Base-by-base conservation (phyloP, 2,113 vertebrate genomes). In the Tyto alba region DNA sequence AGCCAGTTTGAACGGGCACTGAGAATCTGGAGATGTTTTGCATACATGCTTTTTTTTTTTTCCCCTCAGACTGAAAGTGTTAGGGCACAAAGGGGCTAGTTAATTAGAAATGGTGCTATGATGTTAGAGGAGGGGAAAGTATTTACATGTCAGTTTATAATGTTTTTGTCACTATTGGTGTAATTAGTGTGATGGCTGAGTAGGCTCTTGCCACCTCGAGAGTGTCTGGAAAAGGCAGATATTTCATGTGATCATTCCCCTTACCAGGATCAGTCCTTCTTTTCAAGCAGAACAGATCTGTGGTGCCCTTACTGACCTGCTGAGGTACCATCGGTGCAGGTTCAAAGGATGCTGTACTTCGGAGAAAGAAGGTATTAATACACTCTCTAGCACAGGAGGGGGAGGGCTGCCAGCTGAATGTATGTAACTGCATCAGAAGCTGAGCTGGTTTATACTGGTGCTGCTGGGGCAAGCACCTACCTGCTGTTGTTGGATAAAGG, bases 341-440 rank as follows among this genome's bases (percentile, higher is more conserved):
- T 9, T 29, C 25, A 16, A 30, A 83, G 50, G 55, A 67, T 63
- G 43, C 32, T 3, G 2, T 0, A 0, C 41, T 47, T 52, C 14
- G 69, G 50, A 60, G n/a, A 36, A 10, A 3, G 40, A 9, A 29
- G 30, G 38, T 14, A 34, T 23, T 20, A 1, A 5, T 15, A 15
- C 3, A 20, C 43, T 84, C 47, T 25, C 27, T 34, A 41, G 21
- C 41, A 36, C 15, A 27, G 68, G 25, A 34, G 8, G 13, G 27
- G 13, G 19, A 60, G 34, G 12, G 41, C 48, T 21, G 2, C 25
- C 8, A 4, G 21, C 6, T 38, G 13, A 15, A 43, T 10, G 7
- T 7, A 5, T 8, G n/a, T n/a, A 30, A 27, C 68, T 29, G 8
- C 17, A 12, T 32, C 19, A 26, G 64, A 5, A 55, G 16, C 4